Evolutionary conservation across 2,888 invertebrate species (phyloP).

Genomic region (Pyrrhia umbra): DNA sequence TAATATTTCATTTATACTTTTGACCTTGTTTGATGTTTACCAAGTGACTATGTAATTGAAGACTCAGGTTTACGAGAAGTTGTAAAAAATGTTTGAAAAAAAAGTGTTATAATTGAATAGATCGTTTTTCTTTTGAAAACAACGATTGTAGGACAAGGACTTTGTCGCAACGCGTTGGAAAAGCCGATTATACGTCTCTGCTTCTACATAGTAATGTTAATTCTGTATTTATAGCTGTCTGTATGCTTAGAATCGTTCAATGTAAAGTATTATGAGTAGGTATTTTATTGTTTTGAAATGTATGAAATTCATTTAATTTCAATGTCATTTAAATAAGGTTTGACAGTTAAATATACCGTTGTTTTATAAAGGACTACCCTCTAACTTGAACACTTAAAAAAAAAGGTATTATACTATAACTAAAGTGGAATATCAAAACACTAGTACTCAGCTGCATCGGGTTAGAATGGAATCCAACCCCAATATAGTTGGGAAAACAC

Average conservation of each 20-base stretch:
- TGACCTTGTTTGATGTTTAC: conserved; percentile 60
- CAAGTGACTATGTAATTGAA: conserved; percentile 46
- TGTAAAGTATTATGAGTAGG: conserved; percentile 13
- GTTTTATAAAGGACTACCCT: too few relatives aligned
- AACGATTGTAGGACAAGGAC: conserved; percentile 48
- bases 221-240: conserved; percentile 19
- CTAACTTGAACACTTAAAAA: background rate
- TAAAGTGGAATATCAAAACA: too few relatives aligned
- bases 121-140: conserved; percentile 30
- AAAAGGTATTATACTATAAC: background rate
- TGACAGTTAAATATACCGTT: too few relatives aligned
- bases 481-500: too few relatives aligned
- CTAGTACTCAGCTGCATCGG: too few relatives aligned
- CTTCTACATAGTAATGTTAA: conserved; percentile 26
- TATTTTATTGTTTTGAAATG: too few relatives aligned
- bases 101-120: conserved; percentile 7
- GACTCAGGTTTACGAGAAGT: conserved; percentile 37
- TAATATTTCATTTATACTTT: conserved; percentile 65
- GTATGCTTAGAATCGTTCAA: conserved; percentile 1
- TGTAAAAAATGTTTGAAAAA: conserved; percentile 21
- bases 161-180: conserved; percentile 29
- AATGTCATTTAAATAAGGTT: too few relatives aligned
- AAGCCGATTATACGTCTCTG: conserved; percentile 42
- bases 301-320: too few relatives aligned
- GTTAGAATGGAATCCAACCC: too few relatives aligned